phyloP scores from a whole-genome alignment of 1,140 invertebrate species.

The Calycopis cecrops region DNA sequence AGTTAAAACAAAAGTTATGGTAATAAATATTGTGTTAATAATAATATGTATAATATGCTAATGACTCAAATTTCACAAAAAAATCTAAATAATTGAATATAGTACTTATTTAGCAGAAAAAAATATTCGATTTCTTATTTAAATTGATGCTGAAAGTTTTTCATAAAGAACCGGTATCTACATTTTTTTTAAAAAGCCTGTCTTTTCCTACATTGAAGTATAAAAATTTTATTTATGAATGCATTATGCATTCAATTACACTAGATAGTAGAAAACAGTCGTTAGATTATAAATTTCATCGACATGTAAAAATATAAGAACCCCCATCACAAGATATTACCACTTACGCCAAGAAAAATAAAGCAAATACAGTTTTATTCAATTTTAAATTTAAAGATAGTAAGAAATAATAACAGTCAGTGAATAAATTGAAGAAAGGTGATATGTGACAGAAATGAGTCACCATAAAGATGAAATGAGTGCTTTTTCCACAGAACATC shows the following conservation, averaged over 20 bases:
- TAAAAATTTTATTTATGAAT: slow-evolving; percentile 4
- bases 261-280: slow-evolving; percentile 7
- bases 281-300: neutral
- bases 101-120: neutral
- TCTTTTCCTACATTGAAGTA: slow-evolving; percentile 4
- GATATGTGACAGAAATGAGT: slow-evolving; percentile 37
- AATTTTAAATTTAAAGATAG: neutral
- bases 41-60: too few relatives aligned
- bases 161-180: neutral
- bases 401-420: slow-evolving; percentile 9
- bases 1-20: neutral
- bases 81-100: neutral
- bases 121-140: neutral
- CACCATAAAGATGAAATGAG: slow-evolving; percentile 31
- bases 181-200: neutral
- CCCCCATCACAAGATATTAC: too few relatives aligned
- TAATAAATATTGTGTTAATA: neutral
- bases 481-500: slow-evolving; percentile 44
- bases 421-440: slow-evolving; percentile 21
- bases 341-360: neutral
- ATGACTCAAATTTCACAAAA: too few relatives aligned
- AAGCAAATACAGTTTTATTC: slow-evolving; percentile 3
- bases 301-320: slow-evolving; percentile 1
- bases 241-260: slow-evolving; percentile 6
- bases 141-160: neutral